Percentiles rank a stretch among this genome's conserved stretches.
These are phyloP conservation scores for Erebia epiphron DNA, from an alignment of 2,888 invertebrate species.

Conservation along the genomic window DNA sequence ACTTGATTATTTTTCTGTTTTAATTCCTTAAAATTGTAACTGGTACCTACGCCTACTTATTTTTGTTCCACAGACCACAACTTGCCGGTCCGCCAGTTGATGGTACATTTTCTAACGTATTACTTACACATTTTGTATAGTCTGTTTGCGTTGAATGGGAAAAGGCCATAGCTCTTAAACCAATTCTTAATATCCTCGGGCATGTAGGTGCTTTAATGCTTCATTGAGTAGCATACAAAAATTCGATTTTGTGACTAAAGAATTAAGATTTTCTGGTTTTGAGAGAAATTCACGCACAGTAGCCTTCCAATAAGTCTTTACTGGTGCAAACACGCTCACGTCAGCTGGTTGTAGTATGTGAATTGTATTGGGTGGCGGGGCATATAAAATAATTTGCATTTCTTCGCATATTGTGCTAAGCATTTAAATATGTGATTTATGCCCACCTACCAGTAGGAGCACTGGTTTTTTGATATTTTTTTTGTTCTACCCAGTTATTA, in stretches of 20 bases:
- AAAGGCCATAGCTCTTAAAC: background rate
- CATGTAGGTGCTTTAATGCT: background rate
- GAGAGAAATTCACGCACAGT: background rate
- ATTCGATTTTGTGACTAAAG: background rate
- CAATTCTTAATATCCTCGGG: background rate
- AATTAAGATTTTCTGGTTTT: background rate
- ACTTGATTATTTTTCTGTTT: too few relatives aligned
- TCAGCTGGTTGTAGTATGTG: conserved; percentile 4
- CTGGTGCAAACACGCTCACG: background rate
- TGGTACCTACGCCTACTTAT: too few relatives aligned
- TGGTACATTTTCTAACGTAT: background rate
- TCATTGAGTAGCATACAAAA: background rate
- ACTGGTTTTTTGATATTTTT: background rate
- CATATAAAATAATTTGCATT: background rate
- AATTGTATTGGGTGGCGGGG: background rate
- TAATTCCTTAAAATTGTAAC: too few relatives aligned
- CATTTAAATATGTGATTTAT: background rate
- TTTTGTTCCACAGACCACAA: too few relatives aligned
- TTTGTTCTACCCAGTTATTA: conserved; percentile 1
- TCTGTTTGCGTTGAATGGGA: background rate
- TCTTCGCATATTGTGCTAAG: background rate
- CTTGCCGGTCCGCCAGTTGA: background rate
- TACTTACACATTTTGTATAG: background rate
- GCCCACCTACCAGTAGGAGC: conserved; percentile 1
- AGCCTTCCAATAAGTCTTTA: background rate